phyloP scores from a whole-genome alignment of 1,140 invertebrate genomes.

The Tetramorium parvispinum region DNA sequence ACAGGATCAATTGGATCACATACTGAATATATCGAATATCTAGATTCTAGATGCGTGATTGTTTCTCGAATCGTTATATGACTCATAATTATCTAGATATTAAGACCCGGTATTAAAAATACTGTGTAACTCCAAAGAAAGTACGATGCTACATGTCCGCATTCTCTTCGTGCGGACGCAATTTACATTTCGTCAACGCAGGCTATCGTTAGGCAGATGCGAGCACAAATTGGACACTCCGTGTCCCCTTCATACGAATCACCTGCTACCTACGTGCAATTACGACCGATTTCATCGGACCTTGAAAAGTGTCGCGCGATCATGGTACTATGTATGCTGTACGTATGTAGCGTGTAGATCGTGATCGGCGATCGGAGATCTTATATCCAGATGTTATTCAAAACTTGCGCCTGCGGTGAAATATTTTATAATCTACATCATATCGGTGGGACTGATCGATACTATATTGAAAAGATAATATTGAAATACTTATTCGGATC shows the following conservation, averaged over 20 bases:
- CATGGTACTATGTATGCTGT: slow-evolving; percentile 61
- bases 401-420: slow-evolving; percentile 44
- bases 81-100: slow-evolving; percentile 18
- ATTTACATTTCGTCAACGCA: slow-evolving; percentile 82
- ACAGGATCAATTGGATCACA: not conserved
- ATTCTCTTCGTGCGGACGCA: slow-evolving; percentile 61
- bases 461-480: not conserved
- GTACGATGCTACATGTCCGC: slow-evolving; percentile 22
- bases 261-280: slow-evolving; percentile 79
- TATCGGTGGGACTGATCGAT: slow-evolving; percentile 15
- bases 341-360: slow-evolving; percentile 49
- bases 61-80: not conserved
- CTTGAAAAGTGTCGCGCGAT: slow-evolving; percentile 80
- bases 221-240: slow-evolving; percentile 78
- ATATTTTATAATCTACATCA: slow-evolving; percentile 26
- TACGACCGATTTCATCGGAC: slow-evolving; percentile 79
- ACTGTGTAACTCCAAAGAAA: slow-evolving; percentile 30
- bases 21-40: not conserved
- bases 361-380: slow-evolving; percentile 67
- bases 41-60: not conserved
- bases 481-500: not conserved
- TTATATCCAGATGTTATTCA: slow-evolving; percentile 27
- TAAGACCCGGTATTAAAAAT: slow-evolving; percentile 28
- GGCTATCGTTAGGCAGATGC: slow-evolving; percentile 81
- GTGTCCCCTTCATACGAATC: slow-evolving; percentile 74